These are phyloP conservation scores for Amblyornis subalaris DNA, from an alignment of 2,113 vertebrate species.

Conservation along the genomic window DNA sequence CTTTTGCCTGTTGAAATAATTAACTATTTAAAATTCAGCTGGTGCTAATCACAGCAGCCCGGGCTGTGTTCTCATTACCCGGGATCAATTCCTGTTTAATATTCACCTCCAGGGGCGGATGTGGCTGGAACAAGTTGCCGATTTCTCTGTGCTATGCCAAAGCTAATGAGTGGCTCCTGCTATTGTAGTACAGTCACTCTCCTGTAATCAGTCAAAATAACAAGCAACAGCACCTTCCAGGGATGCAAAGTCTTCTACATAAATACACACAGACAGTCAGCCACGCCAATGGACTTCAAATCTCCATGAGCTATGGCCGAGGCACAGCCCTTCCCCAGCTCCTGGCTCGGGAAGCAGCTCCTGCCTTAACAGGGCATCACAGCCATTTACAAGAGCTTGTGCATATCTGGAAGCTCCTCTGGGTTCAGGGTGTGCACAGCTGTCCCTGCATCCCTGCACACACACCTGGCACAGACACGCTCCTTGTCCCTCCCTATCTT, in stretches of 20 bases:
- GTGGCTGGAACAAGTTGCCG: constrained; percentile 66
- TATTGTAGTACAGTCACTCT: constrained; percentile 62
- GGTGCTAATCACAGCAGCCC: constrained; percentile 60
- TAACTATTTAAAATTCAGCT: constrained; percentile 78
- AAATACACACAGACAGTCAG: constrained; percentile 61
- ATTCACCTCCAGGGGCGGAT: constrained; percentile 76
- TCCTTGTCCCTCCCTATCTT: background rate
- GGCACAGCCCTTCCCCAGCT: background rate
- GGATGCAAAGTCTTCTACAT: constrained; percentile 48
- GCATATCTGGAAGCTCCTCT: background rate
- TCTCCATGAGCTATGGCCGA: constrained; percentile 33
- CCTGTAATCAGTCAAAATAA: constrained; percentile 77
- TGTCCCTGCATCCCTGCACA: background rate
- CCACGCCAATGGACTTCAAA: constrained; percentile 9
- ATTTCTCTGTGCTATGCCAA: constrained; percentile 53
- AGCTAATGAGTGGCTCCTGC: constrained; percentile 75
- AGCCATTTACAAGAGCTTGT: background rate
- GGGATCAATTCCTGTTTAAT: constrained; percentile 81
- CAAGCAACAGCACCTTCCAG: constrained; percentile 70
- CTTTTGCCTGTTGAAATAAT: constrained; percentile 58
- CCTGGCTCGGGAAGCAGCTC: background rate
- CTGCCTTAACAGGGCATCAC: background rate
- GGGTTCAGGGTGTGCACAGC: background rate
- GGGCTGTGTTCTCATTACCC: constrained; percentile 76
- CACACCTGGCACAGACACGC: background rate